Evolutionary conservation across 2,113 vertebrate species (phyloP).

Genomic region (Terrapene triunguis): DNA sequence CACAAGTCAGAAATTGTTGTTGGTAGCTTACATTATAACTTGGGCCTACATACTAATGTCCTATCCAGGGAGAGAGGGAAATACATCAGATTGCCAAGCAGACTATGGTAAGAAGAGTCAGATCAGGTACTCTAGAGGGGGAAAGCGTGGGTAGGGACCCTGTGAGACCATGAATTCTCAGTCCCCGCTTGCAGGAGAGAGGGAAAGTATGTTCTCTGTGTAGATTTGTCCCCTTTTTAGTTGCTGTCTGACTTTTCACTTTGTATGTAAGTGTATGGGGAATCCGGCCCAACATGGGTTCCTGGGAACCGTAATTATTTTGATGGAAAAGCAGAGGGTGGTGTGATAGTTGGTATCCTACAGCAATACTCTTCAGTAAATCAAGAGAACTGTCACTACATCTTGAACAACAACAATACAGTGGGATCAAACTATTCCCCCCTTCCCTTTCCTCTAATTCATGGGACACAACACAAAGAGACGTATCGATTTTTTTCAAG

Average conservation of each 20-base stretch:
- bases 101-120: not conserved
- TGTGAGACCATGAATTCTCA: too few relatives aligned
- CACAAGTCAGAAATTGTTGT: slow-evolving; percentile 7
- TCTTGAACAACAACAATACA: not conserved
- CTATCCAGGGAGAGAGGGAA: not conserved
- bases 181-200: too few relatives aligned
- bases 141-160: not conserved
- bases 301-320: not conserved
- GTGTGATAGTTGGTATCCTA: not conserved
- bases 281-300: not conserved
- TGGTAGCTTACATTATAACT: not conserved
- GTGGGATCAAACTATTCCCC: not conserved
- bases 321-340: not conserved
- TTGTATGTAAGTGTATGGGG: not conserved
- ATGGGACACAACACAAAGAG: not conserved
- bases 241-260: not conserved
- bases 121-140: not conserved
- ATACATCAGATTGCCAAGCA: not conserved
- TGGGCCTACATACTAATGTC: not conserved
- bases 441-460: not conserved
- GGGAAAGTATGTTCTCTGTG: not conserved
- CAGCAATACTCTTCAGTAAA: not conserved
- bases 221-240: not conserved
- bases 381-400: not conserved
- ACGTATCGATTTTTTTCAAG: not conserved